Conservation (phyloP, 2,888 invertebrate species). For the Chymomyza amoena region DNA sequence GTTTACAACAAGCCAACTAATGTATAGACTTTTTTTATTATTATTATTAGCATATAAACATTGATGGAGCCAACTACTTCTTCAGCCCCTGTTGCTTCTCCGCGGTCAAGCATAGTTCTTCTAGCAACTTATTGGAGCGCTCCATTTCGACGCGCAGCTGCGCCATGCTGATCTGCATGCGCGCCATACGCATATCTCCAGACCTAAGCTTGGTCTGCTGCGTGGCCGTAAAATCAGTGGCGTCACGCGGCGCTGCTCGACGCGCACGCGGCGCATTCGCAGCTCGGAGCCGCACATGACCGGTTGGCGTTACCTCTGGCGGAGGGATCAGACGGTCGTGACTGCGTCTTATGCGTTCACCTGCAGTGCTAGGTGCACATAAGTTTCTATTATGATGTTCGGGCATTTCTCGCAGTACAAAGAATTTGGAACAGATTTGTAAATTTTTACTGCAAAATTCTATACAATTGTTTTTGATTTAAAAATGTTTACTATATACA, state of each 20-base stretch:
- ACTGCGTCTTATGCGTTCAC: background rate
- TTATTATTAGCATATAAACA: too few species aligned
- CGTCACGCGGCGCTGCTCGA: conserved; percentile 10
- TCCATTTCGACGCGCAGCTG: conserved; percentile 48
- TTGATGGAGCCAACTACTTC: background rate
- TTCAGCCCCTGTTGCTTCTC: conserved; percentile 9
- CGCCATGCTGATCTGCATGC: conserved; percentile 39
- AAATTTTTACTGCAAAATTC: background rate
- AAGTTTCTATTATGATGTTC: conserved; percentile 30
- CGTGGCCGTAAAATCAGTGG: conserved; percentile 35
- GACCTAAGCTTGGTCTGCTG: conserved; percentile 46
- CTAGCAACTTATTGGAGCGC: conserved; percentile 30
- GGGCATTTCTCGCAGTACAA: conserved; percentile 38
- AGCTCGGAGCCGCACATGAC: too few species aligned
- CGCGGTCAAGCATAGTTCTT: conserved; percentile 26
- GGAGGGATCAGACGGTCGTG: background rate
- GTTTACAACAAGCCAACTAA: too few species aligned
- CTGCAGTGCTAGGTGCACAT: conserved; percentile 17
- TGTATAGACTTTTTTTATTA: background rate
- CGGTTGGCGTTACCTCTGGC: too few species aligned
- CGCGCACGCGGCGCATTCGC: background rate
- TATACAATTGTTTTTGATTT: conserved; percentile 20
- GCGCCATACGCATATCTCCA: conserved; percentile 50
- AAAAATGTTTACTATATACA: conserved; percentile 21
- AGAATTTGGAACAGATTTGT: conserved; percentile 32